A percentile compares a stretch with the other conserved stretches of the same genome.
These are phyloP conservation scores for Scrobipalpa costella DNA, from an alignment of 2,888 invertebrate species.

Conservation along the genomic window DNA sequence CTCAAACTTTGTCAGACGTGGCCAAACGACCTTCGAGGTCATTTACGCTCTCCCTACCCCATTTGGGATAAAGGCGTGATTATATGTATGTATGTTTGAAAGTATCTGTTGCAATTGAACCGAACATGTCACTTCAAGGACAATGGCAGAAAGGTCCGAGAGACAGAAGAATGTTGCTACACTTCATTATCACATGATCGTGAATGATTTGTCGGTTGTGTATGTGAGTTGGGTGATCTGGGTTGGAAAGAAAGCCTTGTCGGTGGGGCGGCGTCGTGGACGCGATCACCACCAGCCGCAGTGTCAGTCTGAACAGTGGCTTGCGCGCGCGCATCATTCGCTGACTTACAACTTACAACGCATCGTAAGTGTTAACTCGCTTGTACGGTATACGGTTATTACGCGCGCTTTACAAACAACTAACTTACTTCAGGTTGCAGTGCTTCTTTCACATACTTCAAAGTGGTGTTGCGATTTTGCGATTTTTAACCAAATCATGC, in stretches of 20 bases:
- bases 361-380: slow-evolving; percentile 43
- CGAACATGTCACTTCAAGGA: slow-evolving; percentile 19
- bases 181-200: slow-evolving; percentile 39
- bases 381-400: too few relatives aligned
- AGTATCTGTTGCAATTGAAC: background rate
- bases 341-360: slow-evolving; percentile 33
- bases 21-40: too few relatives aligned
- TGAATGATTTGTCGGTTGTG: slow-evolving; percentile 36
- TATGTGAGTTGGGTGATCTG: slow-evolving; percentile 35
- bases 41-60: too few relatives aligned
- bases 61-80: too few relatives aligned
- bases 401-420: slow-evolving; percentile 18
- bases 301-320: slow-evolving; percentile 44
- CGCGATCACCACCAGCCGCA: slow-evolving; percentile 36
- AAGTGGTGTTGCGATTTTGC: background rate
- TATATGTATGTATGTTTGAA: background rate
- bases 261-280: slow-evolving; percentile 42
- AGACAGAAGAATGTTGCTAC: slow-evolving; percentile 19
- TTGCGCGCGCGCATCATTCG: slow-evolving; percentile 42
- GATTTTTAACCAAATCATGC: background rate
- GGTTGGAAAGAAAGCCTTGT: slow-evolving; percentile 37
- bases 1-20: too few relatives aligned
- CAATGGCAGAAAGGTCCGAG: slow-evolving; percentile 20
- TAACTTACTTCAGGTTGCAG: background rate
- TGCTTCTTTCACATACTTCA: slow-evolving; percentile 20